A percentile compares a stretch with the other conserved stretches of the same genome.
phyloP scores from a whole-genome alignment of 2,888 invertebrate genomes.

The Lottia scabra region DNA sequence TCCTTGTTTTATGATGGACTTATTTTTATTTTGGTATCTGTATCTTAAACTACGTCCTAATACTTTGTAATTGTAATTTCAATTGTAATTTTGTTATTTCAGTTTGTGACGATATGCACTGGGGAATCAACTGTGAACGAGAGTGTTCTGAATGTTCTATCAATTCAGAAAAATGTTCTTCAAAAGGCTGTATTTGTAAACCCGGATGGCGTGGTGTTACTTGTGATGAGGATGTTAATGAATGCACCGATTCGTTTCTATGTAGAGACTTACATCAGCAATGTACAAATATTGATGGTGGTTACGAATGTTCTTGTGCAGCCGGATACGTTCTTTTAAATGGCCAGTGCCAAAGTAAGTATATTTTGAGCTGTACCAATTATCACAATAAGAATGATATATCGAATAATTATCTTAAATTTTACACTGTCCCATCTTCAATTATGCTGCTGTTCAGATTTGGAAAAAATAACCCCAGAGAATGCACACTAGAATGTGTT shows the following conservation, averaged over 20 bases:
- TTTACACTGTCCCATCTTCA: too few relatives aligned
- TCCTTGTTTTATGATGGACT: too few relatives aligned
- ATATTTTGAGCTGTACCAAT: too few relatives aligned
- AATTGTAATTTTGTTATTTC: neutral
- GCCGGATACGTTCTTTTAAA: neutral
- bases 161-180: neutral
- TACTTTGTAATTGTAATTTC: too few relatives aligned
- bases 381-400: too few relatives aligned
- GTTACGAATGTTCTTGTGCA: neutral
- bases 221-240: constrained; percentile 11
- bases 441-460: too few relatives aligned
- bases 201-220: neutral
- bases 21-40: too few relatives aligned
- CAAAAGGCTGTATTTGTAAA: neutral
- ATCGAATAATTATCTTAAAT: too few relatives aligned
- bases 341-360: constrained; percentile 5
- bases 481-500: too few relatives aligned
- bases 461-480: too few relatives aligned
- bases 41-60: too few relatives aligned
- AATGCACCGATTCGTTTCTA: neutral
- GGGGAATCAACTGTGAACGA: neutral
- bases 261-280: neutral
- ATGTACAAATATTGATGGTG: neutral
- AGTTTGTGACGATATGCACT: neutral
- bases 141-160: neutral